Percentiles rank a stretch among this genome's conserved stretches.
These are phyloP conservation scores for Trematomus loennbergii DNA, from an alignment of 2,113 vertebrate species.

Conservation along the genomic window DNA sequence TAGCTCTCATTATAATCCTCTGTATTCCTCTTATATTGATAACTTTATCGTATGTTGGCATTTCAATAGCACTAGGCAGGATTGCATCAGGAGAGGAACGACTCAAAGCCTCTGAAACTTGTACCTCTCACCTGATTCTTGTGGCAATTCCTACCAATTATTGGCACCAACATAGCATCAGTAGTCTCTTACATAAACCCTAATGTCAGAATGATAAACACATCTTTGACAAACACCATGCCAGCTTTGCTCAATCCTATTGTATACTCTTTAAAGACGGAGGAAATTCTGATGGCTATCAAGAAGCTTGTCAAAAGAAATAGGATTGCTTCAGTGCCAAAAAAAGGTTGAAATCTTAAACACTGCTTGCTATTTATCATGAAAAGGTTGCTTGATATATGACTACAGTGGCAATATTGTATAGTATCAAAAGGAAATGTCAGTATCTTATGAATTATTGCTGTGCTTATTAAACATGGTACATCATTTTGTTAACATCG, in stretches of 20 bases:
- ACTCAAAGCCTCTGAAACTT: constrained; percentile 73
- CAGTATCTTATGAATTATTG: background rate
- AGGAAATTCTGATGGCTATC: constrained; percentile 64
- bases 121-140: constrained; percentile 73
- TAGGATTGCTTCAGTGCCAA: background rate
- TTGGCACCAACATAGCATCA: constrained; percentile 7
- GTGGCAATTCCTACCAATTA: constrained; percentile 58
- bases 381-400: background rate
- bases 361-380: background rate
- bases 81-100: constrained; percentile 51
- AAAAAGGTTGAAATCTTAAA: constrained; percentile 11
- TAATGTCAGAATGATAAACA: constrained; percentile 72
- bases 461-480: background rate
- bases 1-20: background rate
- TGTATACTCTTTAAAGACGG: constrained; percentile 74
- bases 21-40: constrained; percentile 49
- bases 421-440: background rate
- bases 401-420: background rate
- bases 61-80: constrained; percentile 51
- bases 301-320: constrained; percentile 49
- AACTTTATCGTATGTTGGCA: constrained; percentile 36
- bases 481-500: background rate
- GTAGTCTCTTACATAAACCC: constrained; percentile 21
- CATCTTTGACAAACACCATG: constrained; percentile 55
- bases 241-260: constrained; percentile 75